Evolutionary conservation across 2,797 vertebrate species (phyloP), one percentile per base, ranked within the genome.

Genomic region (Psittacula derbiana): DNA sequence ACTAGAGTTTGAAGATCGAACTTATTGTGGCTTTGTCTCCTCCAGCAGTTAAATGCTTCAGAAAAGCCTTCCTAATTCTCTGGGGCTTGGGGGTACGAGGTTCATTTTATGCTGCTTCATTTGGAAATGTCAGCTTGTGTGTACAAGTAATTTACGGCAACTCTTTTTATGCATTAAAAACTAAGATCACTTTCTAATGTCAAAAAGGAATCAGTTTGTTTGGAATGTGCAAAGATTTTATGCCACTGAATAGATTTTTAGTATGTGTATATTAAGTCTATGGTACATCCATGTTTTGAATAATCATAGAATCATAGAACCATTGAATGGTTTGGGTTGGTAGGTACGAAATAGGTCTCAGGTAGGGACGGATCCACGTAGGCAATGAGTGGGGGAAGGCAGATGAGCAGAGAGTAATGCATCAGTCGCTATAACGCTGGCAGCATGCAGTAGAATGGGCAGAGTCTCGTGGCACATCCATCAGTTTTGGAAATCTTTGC

Each of bases 171-270:
- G 86, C 58, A 16, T 75, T 44, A 60, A 69, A 38, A 90, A 38
- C 50, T 1, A 20, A 79, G 65, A 73, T 81, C 70, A 16, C 83
- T 93, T 91, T 69, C 79, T 75, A 81, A 44, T 36, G 50, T 88
- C 90, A 93, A 95, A 80, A 79, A 79, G 82, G 76, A 95, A 88
- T 95, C 92, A 76, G 70, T 96, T 88, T 90, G 76, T 72, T 96
- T 94, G 44, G 86, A 95, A 82, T 81, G 53, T 46, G 83, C 80
- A 90, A 94, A 86, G 88, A 94, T 95, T 94, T 95, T 92, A 84
- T 86, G 94, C 76, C 90, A 75, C 66, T 21, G 60, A 69, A 80
- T 83, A 86, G 43, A 12, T 24, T 62, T 90, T 86, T 69, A 72
- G 76, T 70, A 58, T 30, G 33, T 70, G n/a, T 82, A 28, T 65